A percentile compares a stretch with the other conserved stretches of the same genome.
These are phyloP conservation scores for Diceros bicornis DNA, from an alignment of 2,797 vertebrate genomes.

Conservation along the genomic window DNA sequence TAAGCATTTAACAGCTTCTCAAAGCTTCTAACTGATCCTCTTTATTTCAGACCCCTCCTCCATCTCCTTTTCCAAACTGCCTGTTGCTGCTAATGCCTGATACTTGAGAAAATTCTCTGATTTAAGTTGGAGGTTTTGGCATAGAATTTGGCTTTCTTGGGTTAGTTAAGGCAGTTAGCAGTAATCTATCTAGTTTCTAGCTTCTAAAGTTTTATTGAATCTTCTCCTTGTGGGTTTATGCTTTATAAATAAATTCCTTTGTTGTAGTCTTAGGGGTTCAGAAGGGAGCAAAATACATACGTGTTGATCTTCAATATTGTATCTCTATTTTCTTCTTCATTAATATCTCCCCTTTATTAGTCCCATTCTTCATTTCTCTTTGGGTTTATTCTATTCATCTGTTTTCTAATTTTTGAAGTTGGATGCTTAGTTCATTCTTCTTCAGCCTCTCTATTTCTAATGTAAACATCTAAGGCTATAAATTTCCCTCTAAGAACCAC, in stretches of 20 bases:
- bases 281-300: slow-evolving; percentile 1
- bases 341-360: slow-evolving; percentile 17
- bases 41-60: not conserved
- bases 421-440: slow-evolving; percentile 30
- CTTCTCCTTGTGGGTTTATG: not conserved
- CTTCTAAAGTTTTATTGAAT: slow-evolving; percentile 24
- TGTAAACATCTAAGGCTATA: not conserved
- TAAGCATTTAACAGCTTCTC: not conserved
- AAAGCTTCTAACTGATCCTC: not conserved
- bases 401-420: slow-evolving; percentile 40
- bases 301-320: slow-evolving; percentile 5
- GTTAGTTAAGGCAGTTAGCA: not conserved
- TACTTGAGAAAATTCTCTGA: slow-evolving; percentile 31
- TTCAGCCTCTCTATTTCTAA: not conserved
- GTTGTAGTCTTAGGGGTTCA: not conserved
- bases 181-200: slow-evolving; percentile 30
- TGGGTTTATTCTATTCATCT: slow-evolving; percentile 4
- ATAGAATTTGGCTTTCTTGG: not conserved
- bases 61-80: not conserved
- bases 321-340: not conserved
- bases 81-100: not conserved
- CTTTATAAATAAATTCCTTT: slow-evolving; percentile 56
- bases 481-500: not conserved
- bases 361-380: slow-evolving; percentile 37
- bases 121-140: not conserved